phyloP scores from a whole-genome alignment of 2,888 invertebrate species.

The Lepeophtheirus nordmannii region DNA sequence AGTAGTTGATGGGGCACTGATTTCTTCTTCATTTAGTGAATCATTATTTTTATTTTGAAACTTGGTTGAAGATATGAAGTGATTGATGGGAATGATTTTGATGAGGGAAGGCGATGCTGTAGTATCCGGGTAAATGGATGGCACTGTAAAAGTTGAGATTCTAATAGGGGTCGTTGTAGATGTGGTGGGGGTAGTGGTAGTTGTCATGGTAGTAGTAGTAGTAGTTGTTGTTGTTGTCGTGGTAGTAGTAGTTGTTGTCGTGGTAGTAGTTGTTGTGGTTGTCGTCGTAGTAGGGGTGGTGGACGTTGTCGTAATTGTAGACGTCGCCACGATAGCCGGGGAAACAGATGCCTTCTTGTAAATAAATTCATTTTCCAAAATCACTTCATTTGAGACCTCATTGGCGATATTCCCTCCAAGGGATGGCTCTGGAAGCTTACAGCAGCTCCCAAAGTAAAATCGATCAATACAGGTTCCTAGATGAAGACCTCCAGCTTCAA shows the following conservation, averaged over 20 bases:
- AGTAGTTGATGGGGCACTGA: neutral
- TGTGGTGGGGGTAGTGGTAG: conserved; percentile 12
- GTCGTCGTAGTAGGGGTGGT: conserved; percentile 13
- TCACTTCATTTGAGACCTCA: neutral
- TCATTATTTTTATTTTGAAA: neutral
- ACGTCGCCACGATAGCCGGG: conserved; percentile 11
- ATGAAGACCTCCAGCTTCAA: conserved; percentile 76
- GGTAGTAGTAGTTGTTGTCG: conserved; percentile 27
- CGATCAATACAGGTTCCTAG: conserved; percentile 81
- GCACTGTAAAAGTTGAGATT: neutral
- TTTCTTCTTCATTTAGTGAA: neutral
- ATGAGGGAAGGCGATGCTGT: neutral
- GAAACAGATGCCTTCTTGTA: neutral
- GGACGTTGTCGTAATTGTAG: conserved; percentile 21
- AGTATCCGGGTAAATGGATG: neutral
- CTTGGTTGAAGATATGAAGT: neutral
- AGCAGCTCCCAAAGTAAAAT: conserved; percentile 84
- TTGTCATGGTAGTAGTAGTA: neutral
- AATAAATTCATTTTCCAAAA: too few species aligned
- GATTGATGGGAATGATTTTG: neutral
- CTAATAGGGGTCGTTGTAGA: neutral
- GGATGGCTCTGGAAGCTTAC: conserved; percentile 48
- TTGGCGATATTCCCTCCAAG: conserved; percentile 37
- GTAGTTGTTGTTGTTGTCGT: conserved; percentile 22
- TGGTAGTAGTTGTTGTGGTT: conserved; percentile 22